A percentile compares a stretch with the other conserved stretches of the same genome.
phyloP scores from a whole-genome alignment of 2,888 invertebrate genomes.

The Athalia cordata region DNA sequence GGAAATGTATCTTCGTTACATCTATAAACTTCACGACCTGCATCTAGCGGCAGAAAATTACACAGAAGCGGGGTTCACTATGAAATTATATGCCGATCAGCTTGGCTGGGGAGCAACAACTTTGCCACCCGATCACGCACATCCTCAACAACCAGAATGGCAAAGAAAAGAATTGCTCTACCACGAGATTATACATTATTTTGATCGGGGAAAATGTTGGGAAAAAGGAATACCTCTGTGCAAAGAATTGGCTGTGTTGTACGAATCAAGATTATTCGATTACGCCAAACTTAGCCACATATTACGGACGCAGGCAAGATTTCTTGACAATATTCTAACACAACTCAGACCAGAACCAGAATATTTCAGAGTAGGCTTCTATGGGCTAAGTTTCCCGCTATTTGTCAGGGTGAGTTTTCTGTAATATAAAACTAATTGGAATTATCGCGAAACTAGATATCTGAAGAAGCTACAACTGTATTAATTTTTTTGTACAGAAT shows the following conservation, averaged over 20 bases:
- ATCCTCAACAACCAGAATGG: conserved; percentile 88
- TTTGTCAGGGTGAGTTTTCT: conserved; percentile 88
- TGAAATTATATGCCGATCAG: conserved; percentile 94
- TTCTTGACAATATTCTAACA: conserved; percentile 92
- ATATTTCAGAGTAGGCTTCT: conserved; percentile 96
- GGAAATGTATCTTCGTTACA: conserved; percentile 96
- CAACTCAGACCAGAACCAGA: conserved; percentile 93
- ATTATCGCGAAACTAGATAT: background rate
- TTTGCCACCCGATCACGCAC: conserved; percentile 79
- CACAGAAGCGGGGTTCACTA: conserved; percentile 95
- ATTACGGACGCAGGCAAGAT: conserved; percentile 89
- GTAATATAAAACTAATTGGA: background rate
- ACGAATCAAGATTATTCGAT: conserved; percentile 90
- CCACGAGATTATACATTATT: conserved; percentile 91
- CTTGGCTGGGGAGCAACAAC: conserved; percentile 87
- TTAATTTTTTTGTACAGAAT: conserved; percentile 78
- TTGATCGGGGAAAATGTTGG: conserved; percentile 98
- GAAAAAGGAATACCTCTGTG: conserved; percentile 95
- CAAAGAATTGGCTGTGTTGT: conserved; percentile 90
- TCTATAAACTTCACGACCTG: conserved; percentile 94
- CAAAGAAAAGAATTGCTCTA: conserved; percentile 93
- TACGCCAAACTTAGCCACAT: conserved; percentile 91
- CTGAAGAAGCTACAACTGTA: background rate
- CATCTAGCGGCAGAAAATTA: conserved; percentile 94
- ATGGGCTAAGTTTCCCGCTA: conserved; percentile 93